Percentiles rank a stretch among this genome's conserved stretches.
Evolutionary conservation across 2,113 vertebrate genomes (phyloP).

Genomic region (Neodontobutis hainanensis): DNA sequence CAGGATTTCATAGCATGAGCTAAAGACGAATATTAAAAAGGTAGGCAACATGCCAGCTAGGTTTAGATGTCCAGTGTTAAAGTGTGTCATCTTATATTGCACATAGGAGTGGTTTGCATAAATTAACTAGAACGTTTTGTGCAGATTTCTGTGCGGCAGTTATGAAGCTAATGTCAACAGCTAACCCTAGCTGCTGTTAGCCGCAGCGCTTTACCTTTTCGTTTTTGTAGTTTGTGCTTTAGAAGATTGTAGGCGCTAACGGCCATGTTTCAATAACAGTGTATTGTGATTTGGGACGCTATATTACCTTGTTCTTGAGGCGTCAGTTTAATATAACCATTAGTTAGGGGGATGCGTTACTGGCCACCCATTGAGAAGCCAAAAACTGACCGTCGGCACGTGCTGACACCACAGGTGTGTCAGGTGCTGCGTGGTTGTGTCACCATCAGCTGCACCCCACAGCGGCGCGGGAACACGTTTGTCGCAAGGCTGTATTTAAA

Average conservation of each 20-base stretch:
- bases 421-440: constrained; percentile 23
- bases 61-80: accelerated
- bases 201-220: constrained; percentile 31
- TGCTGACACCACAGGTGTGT: constrained; percentile 63
- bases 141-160: constrained; percentile 23
- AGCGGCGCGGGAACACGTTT: no score
- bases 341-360: constrained; percentile 1
- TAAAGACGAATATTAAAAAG: constrained; percentile 1
- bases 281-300: no score
- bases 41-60: constrained; percentile 19
- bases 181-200: constrained; percentile 54
- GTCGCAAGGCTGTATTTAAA: no score
- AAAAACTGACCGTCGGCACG: constrained; percentile 43
- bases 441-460: background rate
- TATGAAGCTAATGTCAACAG: constrained; percentile 60
- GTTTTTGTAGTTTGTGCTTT: constrained; percentile 9
- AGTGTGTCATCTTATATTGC: background rate
- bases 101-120: background rate
- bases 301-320: background rate
- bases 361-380: constrained; percentile 35
- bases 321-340: background rate
- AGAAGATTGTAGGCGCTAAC: background rate
- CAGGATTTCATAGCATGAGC: constrained; percentile 17
- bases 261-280: no score
- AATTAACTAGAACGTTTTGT: background rate